Evolutionary conservation across 2,113 vertebrate genomes (phyloP), one percentile per base, ranked within the genome.

Genomic region (Atractosteus spatula): DNA sequence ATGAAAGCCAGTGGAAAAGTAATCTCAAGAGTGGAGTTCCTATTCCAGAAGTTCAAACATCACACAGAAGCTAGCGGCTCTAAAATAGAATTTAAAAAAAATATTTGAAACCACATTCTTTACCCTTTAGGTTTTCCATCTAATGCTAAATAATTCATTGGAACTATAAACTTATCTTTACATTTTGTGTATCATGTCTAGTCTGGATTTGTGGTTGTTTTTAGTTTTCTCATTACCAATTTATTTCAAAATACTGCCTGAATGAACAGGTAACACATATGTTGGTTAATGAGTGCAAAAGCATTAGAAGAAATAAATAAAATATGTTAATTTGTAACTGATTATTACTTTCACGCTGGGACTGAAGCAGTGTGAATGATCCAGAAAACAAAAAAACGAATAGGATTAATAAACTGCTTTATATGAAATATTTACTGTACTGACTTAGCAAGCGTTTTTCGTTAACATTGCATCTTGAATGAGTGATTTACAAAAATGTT

Each of bases 391-490:
- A 45, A 62, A 62, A 65, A 62, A 41, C 64, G 62, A 55, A 56
- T 3, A 51, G 62, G 54, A 11, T 65, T 54, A 8, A 41, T 56
- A 65, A 55, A 65, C 62, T 55, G 70, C 70, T 65, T 64, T 55
- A 45, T 65, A 71, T 59, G 41, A 16, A 61, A 13, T 41, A 72
- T 72, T 72, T 72, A 64, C 41, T 71, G 61, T 71, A 71, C 62
- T 56, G 62, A 81, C 70, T 75, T 67, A 81, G 76, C 78, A 87
- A 81, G 76, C 79, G 79, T 82, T 86, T 86, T 86, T 83, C 78
- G 16, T 83, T 83, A 85, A 80, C 81, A 84, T 85, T 84, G 77
- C 86, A 84, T 82, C 85, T 88, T 85, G 84, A 85, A 80, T 87
- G 63, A 65, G 80, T 78, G 77, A 84, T 87, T 88, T 90, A 75